Evolutionary conservation across 2,888 invertebrate genomes (phyloP), one percentile per base, ranked within the genome.

Genomic region (Epinotia ramella): DNA sequence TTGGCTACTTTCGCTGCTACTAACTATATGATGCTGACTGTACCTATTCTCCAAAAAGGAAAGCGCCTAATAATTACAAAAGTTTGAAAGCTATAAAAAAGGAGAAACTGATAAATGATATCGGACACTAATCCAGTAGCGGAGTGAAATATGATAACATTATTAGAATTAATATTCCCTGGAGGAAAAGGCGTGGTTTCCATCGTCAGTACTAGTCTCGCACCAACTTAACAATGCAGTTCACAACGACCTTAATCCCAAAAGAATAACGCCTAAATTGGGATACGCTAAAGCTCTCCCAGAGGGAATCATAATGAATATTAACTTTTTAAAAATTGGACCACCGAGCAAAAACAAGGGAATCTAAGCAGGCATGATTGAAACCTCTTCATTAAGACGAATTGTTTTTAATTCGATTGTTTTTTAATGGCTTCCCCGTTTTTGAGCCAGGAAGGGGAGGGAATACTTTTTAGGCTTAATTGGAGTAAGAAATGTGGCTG

Each of bases 91-190:
- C 12, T 46, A 49, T n/a, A n/a, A 12, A 18, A 28, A 28, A 33
- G 0, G 18, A 64, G 53, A 64, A 82, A 84, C 86, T 85, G 83
- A 83, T 86, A 87, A 90, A 90, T 87, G 86, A 86, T 82, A 84
- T 89, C 83, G 87, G 78, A 86, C 90, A 84, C 88, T 88, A 89
- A 86, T 84, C 83, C 91, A 79, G 92, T 91, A 92, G 91, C 77
- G 56, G 77, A 64, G 80, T 90, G 87, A 90, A 83, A 83, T 86
- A 90, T 89, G 81, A 86, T 83, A 83, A 83, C 86, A 83, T 85
- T 85, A 87, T 88, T 86, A 84, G 80, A 89, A 88, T 89, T 88
- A 86, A 89, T 89, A 78, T 67, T 78, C 65, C 49, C 73, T 77
- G 84, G 84, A 80, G 84, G 79, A 75, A 68, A 75, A 85, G 90